Evolutionary conservation across 2,113 vertebrate genomes (phyloP), one percentile per base, ranked within the genome.

Genomic region (Elephantulus edwardii): DNA sequence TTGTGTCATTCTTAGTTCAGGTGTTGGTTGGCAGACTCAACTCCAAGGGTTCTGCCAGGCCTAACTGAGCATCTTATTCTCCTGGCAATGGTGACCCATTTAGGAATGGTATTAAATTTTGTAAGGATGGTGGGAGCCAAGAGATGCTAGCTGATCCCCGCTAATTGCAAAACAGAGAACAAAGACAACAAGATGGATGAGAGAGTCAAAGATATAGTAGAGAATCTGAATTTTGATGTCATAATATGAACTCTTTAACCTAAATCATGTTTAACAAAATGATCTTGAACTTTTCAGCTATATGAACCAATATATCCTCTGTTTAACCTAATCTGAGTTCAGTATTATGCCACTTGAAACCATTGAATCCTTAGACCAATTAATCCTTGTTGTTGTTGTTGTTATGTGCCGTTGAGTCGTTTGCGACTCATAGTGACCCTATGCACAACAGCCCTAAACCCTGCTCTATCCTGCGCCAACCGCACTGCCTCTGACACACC

Each of bases 271-370:
- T 46, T 87, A 83, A 74, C 40, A 90, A 81, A 86, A 81, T 33
- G 80, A 80, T 70, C 54, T 75, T 82, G 56, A 78, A 33, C 13
- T 66, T 72, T 81, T 64, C 82, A 58, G 20, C 76, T 79, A 83
- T 10, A 5, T 60, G 20, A 86, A 33, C n/a, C 82, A 54, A 54
- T 83, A 85, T 58, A 92, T 87, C 83, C 54, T 86, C 24, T 62
- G 24, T 50, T 77, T 82, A 91, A 89, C n/a, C 19, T 46, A 84
- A 38, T 83, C 83, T 88, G 40, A 90, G 54, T 56, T 91, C 48
- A 30, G 87, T 68, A 84, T 91, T 71, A 77, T 66, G 50, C 93
- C 35, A 86, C 11, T 46, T 81, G 38, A 35, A 89, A 88, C 38
- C 38, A 86, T 19, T 4, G 35, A 30, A 76, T 56, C 38, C 77